These are phyloP conservation scores for Psittacula derbiana DNA, from an alignment of 2,797 vertebrate species.

Conservation along the genomic window DNA sequence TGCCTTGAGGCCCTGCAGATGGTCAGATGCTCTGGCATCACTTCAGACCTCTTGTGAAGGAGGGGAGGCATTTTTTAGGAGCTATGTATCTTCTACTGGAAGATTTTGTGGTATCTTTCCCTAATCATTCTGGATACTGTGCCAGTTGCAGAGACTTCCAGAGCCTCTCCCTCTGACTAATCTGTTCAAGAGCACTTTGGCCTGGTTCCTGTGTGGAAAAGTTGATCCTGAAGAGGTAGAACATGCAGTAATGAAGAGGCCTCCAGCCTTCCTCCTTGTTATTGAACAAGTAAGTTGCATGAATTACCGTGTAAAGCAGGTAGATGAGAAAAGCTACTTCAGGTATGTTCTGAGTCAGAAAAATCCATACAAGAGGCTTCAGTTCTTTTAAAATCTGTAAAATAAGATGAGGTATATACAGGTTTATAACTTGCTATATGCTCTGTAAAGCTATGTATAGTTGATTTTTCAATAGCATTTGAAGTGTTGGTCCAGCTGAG, in stretches of 20 bases:
- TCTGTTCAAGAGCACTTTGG: not conserved
- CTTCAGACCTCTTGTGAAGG: not conserved
- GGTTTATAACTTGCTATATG: not conserved
- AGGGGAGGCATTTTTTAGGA: not conserved
- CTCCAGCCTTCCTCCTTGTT: not conserved
- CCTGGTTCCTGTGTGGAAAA: not conserved
- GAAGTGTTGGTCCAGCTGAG: not conserved
- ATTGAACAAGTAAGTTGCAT: not conserved
- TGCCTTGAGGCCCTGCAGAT: not conserved
- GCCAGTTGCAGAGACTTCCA: not conserved
- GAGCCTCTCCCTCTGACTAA: not conserved
- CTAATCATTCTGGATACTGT: not conserved
- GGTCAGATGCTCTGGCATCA: not conserved
- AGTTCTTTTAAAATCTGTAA: constrained; percentile 82
- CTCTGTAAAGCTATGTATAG: not conserved
- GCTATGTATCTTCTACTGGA: not conserved
- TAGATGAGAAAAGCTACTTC: constrained; percentile 82
- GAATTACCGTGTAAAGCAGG: constrained; percentile 79
- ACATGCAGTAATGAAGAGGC: not conserved
- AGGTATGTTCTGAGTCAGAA: constrained; percentile 78
- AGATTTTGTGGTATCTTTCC: not conserved
- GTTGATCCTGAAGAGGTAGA: not conserved
- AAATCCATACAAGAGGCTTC: constrained; percentile 80
- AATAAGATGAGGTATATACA: not conserved
- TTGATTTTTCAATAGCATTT: not conserved